Evolutionary conservation across 2,113 vertebrate genomes (phyloP).

Genomic region (Parus major): DNA sequence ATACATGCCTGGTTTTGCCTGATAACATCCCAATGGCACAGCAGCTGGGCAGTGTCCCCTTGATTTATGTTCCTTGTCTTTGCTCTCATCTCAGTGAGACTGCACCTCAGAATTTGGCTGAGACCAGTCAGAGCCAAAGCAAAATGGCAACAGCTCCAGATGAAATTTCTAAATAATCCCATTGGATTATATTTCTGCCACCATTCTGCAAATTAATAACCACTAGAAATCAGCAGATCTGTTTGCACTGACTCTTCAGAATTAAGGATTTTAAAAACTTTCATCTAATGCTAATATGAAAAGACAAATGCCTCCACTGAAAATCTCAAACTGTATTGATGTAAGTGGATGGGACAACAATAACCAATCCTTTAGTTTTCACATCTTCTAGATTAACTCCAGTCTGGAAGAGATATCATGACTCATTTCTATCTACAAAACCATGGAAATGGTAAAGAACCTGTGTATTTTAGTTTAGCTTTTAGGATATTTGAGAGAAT

Average conservation of each 20-base stretch:
- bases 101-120: neutral
- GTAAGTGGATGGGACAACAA: neutral
- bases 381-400: neutral
- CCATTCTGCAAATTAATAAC: neutral
- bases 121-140: neutral
- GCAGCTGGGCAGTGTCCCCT: neutral
- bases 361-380: neutral
- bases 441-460: neutral
- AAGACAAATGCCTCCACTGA: neutral
- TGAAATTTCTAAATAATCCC: neutral
- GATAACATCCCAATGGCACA: neutral
- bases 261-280: neutral
- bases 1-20: neutral
- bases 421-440: neutral
- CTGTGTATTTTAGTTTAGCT: neutral
- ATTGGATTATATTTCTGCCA: neutral
- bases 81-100: neutral
- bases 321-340: neutral
- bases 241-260: neutral
- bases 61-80: neutral
- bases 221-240: neutral
- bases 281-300: neutral
- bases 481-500: neutral
- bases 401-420: neutral
- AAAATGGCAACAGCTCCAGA: neutral